Base-by-base conservation (phyloP, 1,140 invertebrate genomes). In the Drosophila saltans region DNA sequence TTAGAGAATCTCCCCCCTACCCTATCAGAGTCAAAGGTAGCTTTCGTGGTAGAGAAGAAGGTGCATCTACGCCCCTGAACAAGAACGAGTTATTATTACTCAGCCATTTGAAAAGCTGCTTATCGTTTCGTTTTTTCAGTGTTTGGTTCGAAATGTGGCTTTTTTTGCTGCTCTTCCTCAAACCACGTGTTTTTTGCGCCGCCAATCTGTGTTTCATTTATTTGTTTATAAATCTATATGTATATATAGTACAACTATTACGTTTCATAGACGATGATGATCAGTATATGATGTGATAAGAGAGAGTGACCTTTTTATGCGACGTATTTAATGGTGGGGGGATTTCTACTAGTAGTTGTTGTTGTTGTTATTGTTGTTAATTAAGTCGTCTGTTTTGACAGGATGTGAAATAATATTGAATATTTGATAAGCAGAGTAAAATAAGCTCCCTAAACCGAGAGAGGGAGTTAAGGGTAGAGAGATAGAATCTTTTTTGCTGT, bases 371-470 rank as follows among this genome's bases (percentile, higher is more conserved):
- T 16, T 16, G 4, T 48, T 60, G 66, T 64, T 85, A 85, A 78
- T 86, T 81, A 85, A 60, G 55, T 78, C 9, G 41, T 7, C 9
- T 64, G 59, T n/a, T 52, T 64, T 48, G 72, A 56, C 57, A 71
- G 62, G 60, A 39, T 69, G 62, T 30, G 69, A 67, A 40, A 30
- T 26, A 33, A n/a, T 28, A 8, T n/a, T 28, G 67, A 57, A 24
- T 48, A n/a, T 11, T 21, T 61, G 66, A 75, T 75, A 48, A 58
- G 48, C 30, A 16, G 11, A 1, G 8, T 33, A 40, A 52, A 30
- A 16, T 16, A 16, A 36, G 10, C 16, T 7, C 30, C 8, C 28
- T 43, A 63, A 30, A 2, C 28, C 28, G 0, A 68, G 6, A 3
- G 26, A 30, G 41, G 16, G n/a, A n/a, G 11, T 48, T 48, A 39